Evolutionary conservation across 2,888 invertebrate species (phyloP).

Genomic region (Apocheima hispidaria): DNA sequence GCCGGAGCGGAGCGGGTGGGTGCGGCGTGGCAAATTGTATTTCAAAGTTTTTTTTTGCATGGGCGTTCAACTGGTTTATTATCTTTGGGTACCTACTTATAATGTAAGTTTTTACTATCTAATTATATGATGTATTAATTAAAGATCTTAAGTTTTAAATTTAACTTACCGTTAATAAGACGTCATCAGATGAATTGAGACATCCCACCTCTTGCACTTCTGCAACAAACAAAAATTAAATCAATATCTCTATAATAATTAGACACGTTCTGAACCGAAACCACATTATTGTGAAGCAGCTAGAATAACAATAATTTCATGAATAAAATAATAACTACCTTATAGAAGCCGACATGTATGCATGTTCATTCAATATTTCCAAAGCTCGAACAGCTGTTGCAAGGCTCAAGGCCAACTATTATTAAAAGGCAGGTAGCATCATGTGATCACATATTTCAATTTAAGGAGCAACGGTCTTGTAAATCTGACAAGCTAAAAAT

Average conservation of each 20-base stretch:
- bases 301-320: conserved; percentile 26
- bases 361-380: conserved; percentile 59
- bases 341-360: conserved; percentile 55
- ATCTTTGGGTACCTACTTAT: no score
- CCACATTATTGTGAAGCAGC: conserved; percentile 26
- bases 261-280: neutral
- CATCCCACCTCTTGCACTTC: conserved; percentile 81
- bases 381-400: conserved; percentile 74
- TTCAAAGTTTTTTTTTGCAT: no score
- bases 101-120: neutral
- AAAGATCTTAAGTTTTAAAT: neutral
- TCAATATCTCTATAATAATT: conserved; percentile 37
- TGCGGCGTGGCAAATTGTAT: no score
- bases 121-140: no score
- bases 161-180: conserved; percentile 68
- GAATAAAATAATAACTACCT: conserved; percentile 42
- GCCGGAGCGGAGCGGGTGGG: no score
- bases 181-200: conserved; percentile 63
- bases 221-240: conserved; percentile 65
- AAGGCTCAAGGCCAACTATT: conserved; percentile 56
- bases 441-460: conserved; percentile 54
- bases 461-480: conserved; percentile 48
- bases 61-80: no score
- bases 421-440: conserved; percentile 72
- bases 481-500: conserved; percentile 22